Evolutionary conservation across 2,888 invertebrate genomes (phyloP).

Genomic region (Leptinotarsa juncta): DNA sequence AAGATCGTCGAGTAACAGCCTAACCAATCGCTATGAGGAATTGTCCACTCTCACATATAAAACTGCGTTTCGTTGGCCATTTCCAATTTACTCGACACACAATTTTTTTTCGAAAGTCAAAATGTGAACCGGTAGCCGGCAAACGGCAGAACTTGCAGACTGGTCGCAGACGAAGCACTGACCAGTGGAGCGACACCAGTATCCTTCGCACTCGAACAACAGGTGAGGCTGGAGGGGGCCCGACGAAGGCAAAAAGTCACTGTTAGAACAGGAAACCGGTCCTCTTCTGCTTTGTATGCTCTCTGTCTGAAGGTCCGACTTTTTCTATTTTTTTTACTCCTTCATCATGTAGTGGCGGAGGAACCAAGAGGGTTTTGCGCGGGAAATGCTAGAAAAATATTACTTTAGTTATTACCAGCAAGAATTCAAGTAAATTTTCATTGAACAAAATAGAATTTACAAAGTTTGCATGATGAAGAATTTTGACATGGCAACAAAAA

Average conservation of each 20-base stretch:
- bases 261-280: constrained; percentile 34
- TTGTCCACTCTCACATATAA: constrained; percentile 35
- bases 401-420: too few species aligned
- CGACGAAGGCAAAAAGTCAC: constrained; percentile 40
- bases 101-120: constrained; percentile 10
- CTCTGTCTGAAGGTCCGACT: constrained; percentile 21
- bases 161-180: constrained; percentile 42
- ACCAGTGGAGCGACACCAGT: constrained; percentile 35
- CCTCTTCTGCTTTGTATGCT: constrained; percentile 25
- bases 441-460: too few species aligned
- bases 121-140: constrained; percentile 21
- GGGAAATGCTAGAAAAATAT: background rate
- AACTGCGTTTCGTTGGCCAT: background rate
- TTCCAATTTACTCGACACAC: background rate
- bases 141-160: constrained; percentile 35
- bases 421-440: too few species aligned
- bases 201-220: constrained; percentile 37
- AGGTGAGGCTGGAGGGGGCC: constrained; percentile 40
- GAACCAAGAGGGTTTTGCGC: background rate
- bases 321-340: constrained; percentile 28
- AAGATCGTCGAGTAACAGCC: background rate
- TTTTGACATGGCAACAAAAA: too few species aligned
- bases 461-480: too few species aligned
- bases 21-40: background rate
- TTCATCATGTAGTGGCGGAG: constrained; percentile 21